Evolutionary conservation across 2,797 vertebrate species (phyloP).

Genomic region (Melanotaenia pygmaea): DNA sequence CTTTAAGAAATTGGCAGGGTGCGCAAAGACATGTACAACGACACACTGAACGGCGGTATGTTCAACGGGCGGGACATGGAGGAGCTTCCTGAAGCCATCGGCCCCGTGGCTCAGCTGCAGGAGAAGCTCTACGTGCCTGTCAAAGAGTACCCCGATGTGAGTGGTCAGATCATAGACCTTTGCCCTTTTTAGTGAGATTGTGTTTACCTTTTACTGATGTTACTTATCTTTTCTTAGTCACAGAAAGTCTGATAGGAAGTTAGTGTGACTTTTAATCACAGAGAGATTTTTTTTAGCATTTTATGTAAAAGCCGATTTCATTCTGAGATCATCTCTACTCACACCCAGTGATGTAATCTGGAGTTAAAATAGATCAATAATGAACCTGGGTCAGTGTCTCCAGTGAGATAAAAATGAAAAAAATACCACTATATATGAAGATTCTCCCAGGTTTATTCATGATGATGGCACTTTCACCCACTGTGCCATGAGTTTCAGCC

Average conservation of each 20-base stretch:
- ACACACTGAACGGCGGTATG: slow-evolving; percentile 93
- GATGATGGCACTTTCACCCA: slow-evolving; percentile 7
- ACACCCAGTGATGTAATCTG: slow-evolving; percentile 60
- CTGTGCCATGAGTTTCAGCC: neutral
- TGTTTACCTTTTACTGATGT: slow-evolving; percentile 57
- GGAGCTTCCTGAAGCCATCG: slow-evolving; percentile 94
- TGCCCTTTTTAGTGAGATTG: slow-evolving; percentile 66
- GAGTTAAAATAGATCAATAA: slow-evolving; percentile 44
- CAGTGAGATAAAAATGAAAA: slow-evolving; percentile 2
- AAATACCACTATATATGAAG: slow-evolving; percentile 8
- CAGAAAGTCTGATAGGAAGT: slow-evolving; percentile 29
- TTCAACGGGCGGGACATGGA: slow-evolving; percentile 92
- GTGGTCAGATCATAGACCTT: slow-evolving; percentile 66
- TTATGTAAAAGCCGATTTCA: slow-evolving; percentile 47
- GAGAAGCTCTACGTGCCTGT: slow-evolving; percentile 99
- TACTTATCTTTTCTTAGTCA: slow-evolving; percentile 43
- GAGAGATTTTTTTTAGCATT: slow-evolving; percentile 25
- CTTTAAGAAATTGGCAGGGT: slow-evolving; percentile 96
- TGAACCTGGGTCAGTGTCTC: slow-evolving; percentile 6
- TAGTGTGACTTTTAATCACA: slow-evolving; percentile 15
- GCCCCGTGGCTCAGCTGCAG: slow-evolving; percentile 97
- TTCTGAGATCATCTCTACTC: slow-evolving; percentile 57
- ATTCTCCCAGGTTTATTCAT: slow-evolving; percentile 3
- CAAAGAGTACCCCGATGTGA: slow-evolving; percentile 99
- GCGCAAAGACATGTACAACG: slow-evolving; percentile 99